Evolutionary conservation across 2,888 invertebrate species (phyloP).

Genomic region (Cheilosia grossa): DNA sequence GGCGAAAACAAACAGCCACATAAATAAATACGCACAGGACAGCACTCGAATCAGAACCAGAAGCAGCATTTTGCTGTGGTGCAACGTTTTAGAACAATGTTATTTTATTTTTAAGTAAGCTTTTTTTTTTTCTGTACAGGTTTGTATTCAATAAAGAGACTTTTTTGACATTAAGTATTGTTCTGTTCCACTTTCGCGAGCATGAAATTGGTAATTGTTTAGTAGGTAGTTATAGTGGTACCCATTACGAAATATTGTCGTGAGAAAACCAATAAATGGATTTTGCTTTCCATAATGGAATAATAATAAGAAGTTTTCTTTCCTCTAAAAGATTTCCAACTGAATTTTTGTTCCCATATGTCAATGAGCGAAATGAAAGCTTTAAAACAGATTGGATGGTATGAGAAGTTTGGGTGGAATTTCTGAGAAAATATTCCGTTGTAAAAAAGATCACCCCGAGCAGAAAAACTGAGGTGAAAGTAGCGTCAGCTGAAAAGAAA

Average conservation of each 20-base stretch:
- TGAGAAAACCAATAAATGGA: constrained; percentile 31
- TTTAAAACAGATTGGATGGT: neutral
- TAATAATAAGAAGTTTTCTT: neutral
- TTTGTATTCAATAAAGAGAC: constrained; percentile 41
- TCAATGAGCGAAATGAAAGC: neutral
- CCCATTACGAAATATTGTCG: constrained; percentile 11
- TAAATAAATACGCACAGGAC: constrained; percentile 50
- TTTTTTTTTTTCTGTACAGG: neutral
- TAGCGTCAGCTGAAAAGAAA: neutral
- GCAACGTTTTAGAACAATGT: constrained; percentile 49
- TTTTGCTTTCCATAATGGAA: constrained; percentile 10
- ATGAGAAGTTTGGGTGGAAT: neutral
- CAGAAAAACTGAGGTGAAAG: neutral
- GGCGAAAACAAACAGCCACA: constrained; percentile 46
- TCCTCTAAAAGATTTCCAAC: neutral
- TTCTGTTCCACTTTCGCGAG: constrained; percentile 18
- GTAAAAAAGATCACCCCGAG: neutral
- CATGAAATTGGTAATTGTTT: constrained; percentile 52
- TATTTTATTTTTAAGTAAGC: constrained; percentile 5
- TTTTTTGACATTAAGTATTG: constrained; percentile 50
- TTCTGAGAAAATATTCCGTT: constrained; percentile 5
- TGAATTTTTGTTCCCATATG: neutral
- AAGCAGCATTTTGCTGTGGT: constrained; percentile 45
- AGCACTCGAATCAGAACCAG: constrained; percentile 57
- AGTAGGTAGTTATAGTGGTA: constrained; percentile 6